Evolutionary conservation across 2,888 invertebrate genomes (phyloP).

Genomic region (Trissoscelio sp.): DNA sequence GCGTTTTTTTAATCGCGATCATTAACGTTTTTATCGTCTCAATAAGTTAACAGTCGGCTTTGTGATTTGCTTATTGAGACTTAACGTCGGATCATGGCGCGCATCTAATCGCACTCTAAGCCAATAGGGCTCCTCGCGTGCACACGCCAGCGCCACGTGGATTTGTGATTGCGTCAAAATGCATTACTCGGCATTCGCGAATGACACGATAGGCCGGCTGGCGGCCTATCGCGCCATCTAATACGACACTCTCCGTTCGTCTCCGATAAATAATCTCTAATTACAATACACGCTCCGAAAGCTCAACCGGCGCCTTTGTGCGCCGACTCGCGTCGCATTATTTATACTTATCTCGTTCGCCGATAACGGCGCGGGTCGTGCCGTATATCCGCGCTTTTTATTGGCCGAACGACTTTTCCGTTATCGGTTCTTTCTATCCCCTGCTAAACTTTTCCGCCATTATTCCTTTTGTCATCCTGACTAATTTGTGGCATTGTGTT

Average conservation of each 20-base stretch:
- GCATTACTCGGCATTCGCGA: constrained; percentile 64
- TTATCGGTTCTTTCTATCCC: constrained; percentile 26
- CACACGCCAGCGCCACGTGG: constrained; percentile 46
- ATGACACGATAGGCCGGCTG: constrained; percentile 41
- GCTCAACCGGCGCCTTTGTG: constrained; percentile 54
- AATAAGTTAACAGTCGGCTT: constrained; percentile 39
- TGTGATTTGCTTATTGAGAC: constrained; percentile 53
- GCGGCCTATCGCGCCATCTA: constrained; percentile 44
- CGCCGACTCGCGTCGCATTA: constrained; percentile 49
- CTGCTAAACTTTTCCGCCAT: constrained; percentile 10
- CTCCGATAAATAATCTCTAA: constrained; percentile 70
- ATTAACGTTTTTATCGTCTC: constrained; percentile 48
- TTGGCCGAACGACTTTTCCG: constrained; percentile 39
- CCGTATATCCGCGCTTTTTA: constrained; percentile 44
- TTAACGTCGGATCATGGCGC: constrained; percentile 26
- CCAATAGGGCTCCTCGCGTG: constrained; percentile 41
- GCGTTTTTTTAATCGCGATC: constrained; percentile 24
- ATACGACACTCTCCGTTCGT: constrained; percentile 34
- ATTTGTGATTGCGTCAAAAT: constrained; percentile 72
- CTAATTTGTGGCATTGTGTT: constrained; percentile 35
- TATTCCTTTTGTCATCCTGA: constrained; percentile 36
- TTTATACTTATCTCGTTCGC: constrained; percentile 54
- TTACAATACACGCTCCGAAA: constrained; percentile 63
- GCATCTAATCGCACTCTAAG: constrained; percentile 69
- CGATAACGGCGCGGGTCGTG: constrained; percentile 42